Conservation (phyloP, 2,113 vertebrate genomes). For the Oncorhynchus masou region DNA sequence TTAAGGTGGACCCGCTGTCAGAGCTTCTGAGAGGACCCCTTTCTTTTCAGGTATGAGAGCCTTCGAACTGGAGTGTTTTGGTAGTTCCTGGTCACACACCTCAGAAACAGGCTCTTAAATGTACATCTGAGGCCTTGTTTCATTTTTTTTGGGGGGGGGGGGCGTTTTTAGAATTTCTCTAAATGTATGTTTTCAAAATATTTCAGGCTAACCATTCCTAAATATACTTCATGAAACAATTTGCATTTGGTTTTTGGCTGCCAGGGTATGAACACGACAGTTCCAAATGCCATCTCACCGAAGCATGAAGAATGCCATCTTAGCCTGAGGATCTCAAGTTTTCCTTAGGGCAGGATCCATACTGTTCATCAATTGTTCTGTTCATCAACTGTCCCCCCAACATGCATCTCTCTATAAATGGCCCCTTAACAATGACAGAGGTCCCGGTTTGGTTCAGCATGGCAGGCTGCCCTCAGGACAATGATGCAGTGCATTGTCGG, state of each 20-base stretch:
- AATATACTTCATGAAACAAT: neutral
- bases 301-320: too few relatives aligned
- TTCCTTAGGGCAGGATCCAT: too few relatives aligned
- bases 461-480: neutral
- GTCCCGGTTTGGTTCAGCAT: neutral
- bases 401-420: constrained; percentile 20
- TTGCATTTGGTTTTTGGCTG: neutral
- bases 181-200: too few relatives aligned
- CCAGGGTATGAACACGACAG: too few relatives aligned
- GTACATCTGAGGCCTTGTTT: neutral
- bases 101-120: neutral
- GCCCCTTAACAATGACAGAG: constrained; percentile 21
- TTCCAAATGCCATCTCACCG: too few relatives aligned
- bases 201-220: too few relatives aligned
- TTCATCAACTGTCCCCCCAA: neutral
- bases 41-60: constrained; percentile 49
- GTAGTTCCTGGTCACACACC: constrained; percentile 40
- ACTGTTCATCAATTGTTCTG: neutral
- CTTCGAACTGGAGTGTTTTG: constrained; percentile 46
- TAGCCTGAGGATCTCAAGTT: too few relatives aligned
- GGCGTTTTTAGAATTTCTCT: neutral
- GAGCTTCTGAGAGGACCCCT: constrained; percentile 31
- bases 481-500: constrained; percentile 11
- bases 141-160: neutral
- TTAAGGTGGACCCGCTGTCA: constrained; percentile 28